A percentile compares a stretch with the other conserved stretches of the same genome.
These are phyloP conservation scores for Heliocidaris tuberculata DNA, from an alignment of 35 echinoderm and acorn worm genomes.

Conservation along the genomic window DNA sequence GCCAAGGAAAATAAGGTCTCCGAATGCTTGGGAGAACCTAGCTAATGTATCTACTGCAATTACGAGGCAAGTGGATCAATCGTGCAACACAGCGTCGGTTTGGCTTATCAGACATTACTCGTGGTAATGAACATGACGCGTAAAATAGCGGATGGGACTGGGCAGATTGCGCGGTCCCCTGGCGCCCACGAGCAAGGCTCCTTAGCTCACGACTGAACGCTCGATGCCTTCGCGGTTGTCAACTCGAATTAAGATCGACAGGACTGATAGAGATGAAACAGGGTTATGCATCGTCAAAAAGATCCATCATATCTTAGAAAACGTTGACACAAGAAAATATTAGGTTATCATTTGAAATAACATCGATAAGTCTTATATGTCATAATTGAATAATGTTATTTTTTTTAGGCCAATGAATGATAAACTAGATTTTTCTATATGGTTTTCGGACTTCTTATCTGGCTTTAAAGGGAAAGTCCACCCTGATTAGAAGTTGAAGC, in stretches of 20 bases:
- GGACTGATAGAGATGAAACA: slow-evolving; percentile 1
- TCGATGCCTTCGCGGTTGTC: not conserved
- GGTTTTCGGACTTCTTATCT: not conserved
- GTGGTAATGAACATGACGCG: slow-evolving; percentile 41
- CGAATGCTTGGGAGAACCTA: not conserved
- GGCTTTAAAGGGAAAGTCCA: not conserved
- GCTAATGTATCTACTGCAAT: not conserved
- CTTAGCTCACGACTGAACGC: slow-evolving; percentile 4
- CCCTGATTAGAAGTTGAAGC: no score
- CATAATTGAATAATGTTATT: not conserved
- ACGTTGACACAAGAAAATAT: not conserved
- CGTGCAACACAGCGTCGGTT: not conserved
- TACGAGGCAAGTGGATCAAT: slow-evolving; percentile 22
- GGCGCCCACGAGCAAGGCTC: slow-evolving; percentile 17
- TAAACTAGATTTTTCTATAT: not conserved
- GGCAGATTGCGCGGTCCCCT: slow-evolving; percentile 28
- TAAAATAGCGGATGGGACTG: slow-evolving; percentile 38
- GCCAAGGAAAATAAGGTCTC: not conserved
- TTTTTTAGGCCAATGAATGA: not conserved
- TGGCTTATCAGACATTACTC: slow-evolving; percentile 40
- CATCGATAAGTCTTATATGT: not conserved
- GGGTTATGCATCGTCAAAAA: slow-evolving; percentile 8
- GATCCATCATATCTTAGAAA: slow-evolving; percentile 8
- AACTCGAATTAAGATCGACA: slow-evolving; percentile 31
- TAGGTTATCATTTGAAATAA: not conserved